Percentiles rank a stretch among this genome's conserved stretches.
These are phyloP conservation scores for Diplazon laetatorius DNA, from an alignment of 2,888 invertebrate species.

Conservation along the genomic window DNA sequence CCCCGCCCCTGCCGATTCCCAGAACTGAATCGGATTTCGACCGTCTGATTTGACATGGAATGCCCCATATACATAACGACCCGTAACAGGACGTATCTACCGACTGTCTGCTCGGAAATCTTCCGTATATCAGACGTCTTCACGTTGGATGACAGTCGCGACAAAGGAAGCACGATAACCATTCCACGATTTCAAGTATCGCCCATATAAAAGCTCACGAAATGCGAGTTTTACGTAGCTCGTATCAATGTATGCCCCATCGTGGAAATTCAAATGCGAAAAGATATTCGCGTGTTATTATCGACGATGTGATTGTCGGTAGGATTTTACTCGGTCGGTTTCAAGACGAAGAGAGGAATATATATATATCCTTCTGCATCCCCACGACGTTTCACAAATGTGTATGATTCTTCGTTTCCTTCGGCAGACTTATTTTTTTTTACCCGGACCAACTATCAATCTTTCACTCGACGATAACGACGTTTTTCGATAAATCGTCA, in stretches of 20 bases:
- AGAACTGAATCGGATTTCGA: too few relatives aligned
- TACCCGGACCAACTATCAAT: not conserved
- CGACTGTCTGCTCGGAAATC: conserved; percentile 15
- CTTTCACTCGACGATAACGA: not conserved
- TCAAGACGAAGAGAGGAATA: not conserved
- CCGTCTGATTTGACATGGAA: too few relatives aligned
- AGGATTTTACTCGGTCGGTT: not conserved
- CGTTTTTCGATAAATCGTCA: not conserved
- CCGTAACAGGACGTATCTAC: conserved; percentile 10
- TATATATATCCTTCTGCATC: conserved; percentile 4
- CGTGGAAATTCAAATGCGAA: not conserved
- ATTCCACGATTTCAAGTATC: conserved; percentile 17
- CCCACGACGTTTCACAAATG: too few relatives aligned
- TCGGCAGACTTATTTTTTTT: not conserved
- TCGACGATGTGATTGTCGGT: not conserved
- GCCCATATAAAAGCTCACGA: conserved; percentile 8
- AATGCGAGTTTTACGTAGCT: not conserved
- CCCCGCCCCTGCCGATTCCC: too few relatives aligned
- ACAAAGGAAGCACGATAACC: not conserved
- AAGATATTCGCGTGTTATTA: not conserved
- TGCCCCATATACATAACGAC: conserved; percentile 14
- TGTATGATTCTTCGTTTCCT: not conserved
- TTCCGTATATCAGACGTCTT: conserved; percentile 16
- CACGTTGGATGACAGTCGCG: not conserved
- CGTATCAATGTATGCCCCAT: not conserved